These are phyloP conservation scores for Osmerus mordax DNA, from an alignment of 2,113 vertebrate genomes.

Conservation along the genomic window DNA sequence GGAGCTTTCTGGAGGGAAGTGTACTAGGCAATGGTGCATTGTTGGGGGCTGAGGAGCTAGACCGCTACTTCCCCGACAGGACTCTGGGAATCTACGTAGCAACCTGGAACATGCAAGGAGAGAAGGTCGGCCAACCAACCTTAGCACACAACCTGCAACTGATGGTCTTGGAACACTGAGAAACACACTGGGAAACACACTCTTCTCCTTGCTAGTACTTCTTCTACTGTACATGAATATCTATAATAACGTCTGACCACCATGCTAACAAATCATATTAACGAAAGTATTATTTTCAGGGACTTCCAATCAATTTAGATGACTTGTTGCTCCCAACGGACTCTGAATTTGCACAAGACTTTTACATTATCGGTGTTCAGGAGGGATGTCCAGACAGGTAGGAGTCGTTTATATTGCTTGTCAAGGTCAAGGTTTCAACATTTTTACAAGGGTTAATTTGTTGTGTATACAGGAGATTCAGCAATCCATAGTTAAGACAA, in stretches of 20 bases:
- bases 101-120: conserved; percentile 99
- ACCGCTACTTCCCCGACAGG: conserved; percentile 88
- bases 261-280: not conserved
- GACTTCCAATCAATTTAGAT: conserved; percentile 83
- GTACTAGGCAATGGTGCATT: conserved; percentile 87
- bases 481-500: no score
- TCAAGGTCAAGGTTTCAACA: no score
- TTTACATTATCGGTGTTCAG: conserved; percentile 92
- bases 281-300: conserved; percentile 61
- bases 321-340: conserved; percentile 91
- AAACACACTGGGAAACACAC: not conserved
- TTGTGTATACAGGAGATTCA: no score
- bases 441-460: no score
- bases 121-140: conserved; percentile 73
- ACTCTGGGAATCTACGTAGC: conserved; percentile 83
- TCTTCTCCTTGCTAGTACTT: not conserved
- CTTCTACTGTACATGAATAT: not conserved
- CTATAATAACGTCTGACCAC: not conserved
- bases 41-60: conserved; percentile 90
- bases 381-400: conserved; percentile 97
- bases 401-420: not conserved
- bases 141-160: not conserved
- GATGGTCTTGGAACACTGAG: not conserved
- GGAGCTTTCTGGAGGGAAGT: conserved; percentile 95
- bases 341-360: conserved; percentile 89